Base-by-base conservation (phyloP, 2,113 vertebrate species). In the Tupaia tana region DNA sequence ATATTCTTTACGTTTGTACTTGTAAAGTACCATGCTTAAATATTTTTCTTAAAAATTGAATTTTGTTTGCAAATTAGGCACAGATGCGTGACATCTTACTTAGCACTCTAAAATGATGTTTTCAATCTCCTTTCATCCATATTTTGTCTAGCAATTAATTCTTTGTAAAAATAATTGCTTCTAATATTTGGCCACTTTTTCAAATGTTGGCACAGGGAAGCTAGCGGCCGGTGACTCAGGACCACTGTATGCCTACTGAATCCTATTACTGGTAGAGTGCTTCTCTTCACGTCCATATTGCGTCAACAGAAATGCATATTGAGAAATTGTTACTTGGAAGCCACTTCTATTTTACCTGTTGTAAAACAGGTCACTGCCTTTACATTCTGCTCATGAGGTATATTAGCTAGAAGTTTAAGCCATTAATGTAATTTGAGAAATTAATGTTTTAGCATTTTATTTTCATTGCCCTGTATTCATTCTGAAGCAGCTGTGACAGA, bases 401-500 rank as follows among this genome's bases (percentile, higher is more conserved):
- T 27, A 97, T 70, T 80, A 96, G 84, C 54, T 70, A 73, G 52
- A 81, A 85, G 34, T 71, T 87, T 90, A 94, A 56, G 81, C 54
- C 34, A 83, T 94, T 25, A 95, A 95, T 95, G 89, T 83, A 95
- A 96, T 95, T 97, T 93, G 96, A 52, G 94, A 56, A 79, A 85
- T 95, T 91, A 95, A 92, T 95, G 80, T 96, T 97, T 96, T 89
- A 87, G 90, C 79, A 91, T 54, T 9, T 73, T 96, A 84, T 91
- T 67, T 52, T 92, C 19, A 94, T 92, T 86, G 18, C 0, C 0
- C 8, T 43, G 2, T 56, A 78, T 95, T 97, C 59, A 94, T 97
- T 92, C 43, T 95, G 66, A 97, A 98, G 78, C 73, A 98, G 34
- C 70, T 97, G 13, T 83, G 93, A 95, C 93, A 84, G 43, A 43